Percentiles rank a stretch among this genome's conserved stretches.
phyloP scores from a whole-genome alignment of 1,140 invertebrate species.

The Euura saliciscinereae region DNA sequence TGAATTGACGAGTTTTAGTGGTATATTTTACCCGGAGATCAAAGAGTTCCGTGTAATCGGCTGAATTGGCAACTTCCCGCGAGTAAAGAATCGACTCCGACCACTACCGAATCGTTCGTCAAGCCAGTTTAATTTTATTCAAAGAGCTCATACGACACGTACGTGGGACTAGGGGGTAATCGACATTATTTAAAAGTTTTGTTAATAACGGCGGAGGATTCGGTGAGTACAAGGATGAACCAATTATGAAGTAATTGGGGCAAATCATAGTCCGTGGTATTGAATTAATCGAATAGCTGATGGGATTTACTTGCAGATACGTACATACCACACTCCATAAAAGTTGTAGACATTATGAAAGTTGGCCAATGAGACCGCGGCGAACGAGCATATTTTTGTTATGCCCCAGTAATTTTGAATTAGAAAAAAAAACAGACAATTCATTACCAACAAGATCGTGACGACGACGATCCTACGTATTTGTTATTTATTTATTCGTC shows the following conservation, averaged over 20 bases:
- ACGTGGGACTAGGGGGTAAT: neutral
- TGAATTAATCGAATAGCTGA: neutral
- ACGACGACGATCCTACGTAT: neutral
- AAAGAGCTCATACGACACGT: neutral
- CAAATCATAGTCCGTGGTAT: neutral
- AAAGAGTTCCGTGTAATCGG: neutral
- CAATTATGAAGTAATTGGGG: neutral
- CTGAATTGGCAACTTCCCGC: conserved; percentile 3
- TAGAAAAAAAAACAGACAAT: neutral
- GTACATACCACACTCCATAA: neutral
- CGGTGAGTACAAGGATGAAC: neutral
- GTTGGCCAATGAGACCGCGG: neutral
- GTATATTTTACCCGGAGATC: neutral
- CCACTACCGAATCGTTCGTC: neutral
- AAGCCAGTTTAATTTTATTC: conserved; percentile 7
- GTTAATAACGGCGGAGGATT: neutral
- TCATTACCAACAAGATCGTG: neutral
- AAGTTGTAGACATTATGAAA: neutral
- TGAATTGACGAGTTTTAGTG: too few species aligned
- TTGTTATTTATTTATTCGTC: neutral
- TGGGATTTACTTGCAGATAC: neutral
- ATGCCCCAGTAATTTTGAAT: neutral
- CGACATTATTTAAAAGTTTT: neutral
- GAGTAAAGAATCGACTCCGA: neutral
- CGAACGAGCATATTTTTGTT: neutral